Percentiles rank a stretch among this genome's conserved stretches.
phyloP scores from a whole-genome alignment of 1,140 invertebrate species.

The Triops cancriformis region DNA sequence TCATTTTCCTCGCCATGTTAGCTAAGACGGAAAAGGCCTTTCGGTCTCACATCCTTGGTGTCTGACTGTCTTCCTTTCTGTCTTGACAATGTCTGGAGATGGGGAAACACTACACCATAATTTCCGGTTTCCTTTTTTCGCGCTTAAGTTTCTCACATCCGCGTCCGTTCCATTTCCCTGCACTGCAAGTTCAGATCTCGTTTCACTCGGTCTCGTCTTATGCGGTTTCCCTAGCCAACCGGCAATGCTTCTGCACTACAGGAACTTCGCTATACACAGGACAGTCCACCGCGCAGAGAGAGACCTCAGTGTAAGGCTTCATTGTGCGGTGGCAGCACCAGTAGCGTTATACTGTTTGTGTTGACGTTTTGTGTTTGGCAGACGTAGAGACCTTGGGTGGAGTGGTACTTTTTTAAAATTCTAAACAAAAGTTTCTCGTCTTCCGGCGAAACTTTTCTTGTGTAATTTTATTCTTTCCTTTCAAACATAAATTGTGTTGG shows the following conservation, averaged over 20 bases:
- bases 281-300: no score
- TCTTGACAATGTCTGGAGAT: neutral
- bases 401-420: neutral
- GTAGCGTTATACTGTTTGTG: neutral
- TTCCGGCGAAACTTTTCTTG: neutral
- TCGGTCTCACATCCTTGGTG: neutral
- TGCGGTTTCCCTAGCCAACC: no score
- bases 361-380: neutral
- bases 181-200: no score
- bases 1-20: neutral
- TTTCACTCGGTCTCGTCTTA: no score
- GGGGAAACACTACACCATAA: neutral
- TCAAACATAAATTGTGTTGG: no score
- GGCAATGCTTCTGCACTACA: no score
- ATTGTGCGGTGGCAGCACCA: neutral
- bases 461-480: neutral
- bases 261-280: no score
- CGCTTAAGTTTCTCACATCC: neutral
- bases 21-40: neutral
- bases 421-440: neutral
- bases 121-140: conserved; percentile 11
- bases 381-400: neutral
- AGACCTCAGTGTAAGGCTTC: neutral
- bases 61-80: neutral
- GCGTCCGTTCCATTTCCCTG: neutral